Percentiles rank a stretch among this genome's conserved stretches.
These are phyloP conservation scores for Drosophila ercepeae DNA, from an alignment of 1,140 invertebrate species.

Conservation along the genomic window DNA sequence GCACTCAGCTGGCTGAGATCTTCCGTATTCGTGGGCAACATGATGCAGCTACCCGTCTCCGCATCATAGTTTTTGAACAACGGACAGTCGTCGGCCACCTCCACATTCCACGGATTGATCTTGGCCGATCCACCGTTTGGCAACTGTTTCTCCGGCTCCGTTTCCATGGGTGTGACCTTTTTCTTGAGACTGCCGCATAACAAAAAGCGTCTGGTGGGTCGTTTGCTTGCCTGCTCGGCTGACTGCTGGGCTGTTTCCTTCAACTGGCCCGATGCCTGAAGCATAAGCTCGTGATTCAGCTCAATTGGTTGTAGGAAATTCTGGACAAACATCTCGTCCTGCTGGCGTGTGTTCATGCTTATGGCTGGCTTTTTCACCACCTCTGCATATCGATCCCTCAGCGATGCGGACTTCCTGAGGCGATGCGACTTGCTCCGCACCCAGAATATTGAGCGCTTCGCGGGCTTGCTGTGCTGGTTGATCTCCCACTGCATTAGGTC, in stretches of 20 bases:
- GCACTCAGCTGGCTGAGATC: conserved; percentile 80
- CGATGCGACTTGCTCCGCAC: conserved; percentile 82
- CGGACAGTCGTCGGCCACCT: conserved; percentile 73
- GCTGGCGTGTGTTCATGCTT: conserved; percentile 80
- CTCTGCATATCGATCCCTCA: conserved; percentile 82
- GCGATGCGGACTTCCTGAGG: conserved; percentile 76
- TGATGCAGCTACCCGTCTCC: conserved; percentile 84
- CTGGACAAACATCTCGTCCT: conserved; percentile 76
- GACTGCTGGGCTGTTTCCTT: conserved; percentile 31
- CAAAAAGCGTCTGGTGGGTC: conserved; percentile 58
- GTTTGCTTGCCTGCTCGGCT: conserved; percentile 38
- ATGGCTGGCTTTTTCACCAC: conserved; percentile 78
- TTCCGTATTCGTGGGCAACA: conserved; percentile 83
- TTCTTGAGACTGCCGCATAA: conserved; percentile 80
- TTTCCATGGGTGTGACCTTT: conserved; percentile 81
- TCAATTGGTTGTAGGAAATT: conserved; percentile 82
- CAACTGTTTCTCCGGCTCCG: conserved; percentile 71
- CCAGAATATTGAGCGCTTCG: conserved; percentile 81
- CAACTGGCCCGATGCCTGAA: conserved; percentile 31
- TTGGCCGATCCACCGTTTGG: conserved; percentile 60
- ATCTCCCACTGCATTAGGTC: conserved; percentile 80
- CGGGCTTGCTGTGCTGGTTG: conserved; percentile 73
- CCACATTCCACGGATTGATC: conserved; percentile 73
- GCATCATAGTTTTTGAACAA: conserved; percentile 83
- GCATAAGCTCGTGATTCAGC: conserved; percentile 45